Evolutionary conservation across 2,797 vertebrate species (phyloP).

Genomic region (Kryptolebias ocellatus): DNA sequence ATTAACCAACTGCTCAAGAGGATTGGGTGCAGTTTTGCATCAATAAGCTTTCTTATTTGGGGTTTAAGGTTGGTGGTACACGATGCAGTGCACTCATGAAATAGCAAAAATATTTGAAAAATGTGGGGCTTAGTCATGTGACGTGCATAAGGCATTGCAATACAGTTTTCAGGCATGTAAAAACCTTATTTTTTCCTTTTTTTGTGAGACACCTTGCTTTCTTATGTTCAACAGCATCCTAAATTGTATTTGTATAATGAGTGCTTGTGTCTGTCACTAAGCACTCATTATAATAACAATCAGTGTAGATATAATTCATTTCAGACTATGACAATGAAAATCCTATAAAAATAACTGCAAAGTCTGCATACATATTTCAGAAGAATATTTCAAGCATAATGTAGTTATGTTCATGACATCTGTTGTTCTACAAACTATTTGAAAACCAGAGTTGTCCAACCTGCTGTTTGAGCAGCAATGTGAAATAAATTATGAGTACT

Average conservation of each 20-base stretch:
- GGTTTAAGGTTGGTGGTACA: conserved; percentile 49
- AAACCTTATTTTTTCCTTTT: not conserved
- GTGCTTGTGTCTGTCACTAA: not conserved
- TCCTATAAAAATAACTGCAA: conserved; percentile 1
- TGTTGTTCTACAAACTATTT: not conserved
- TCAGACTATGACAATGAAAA: conserved; percentile 3
- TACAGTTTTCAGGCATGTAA: conserved; percentile 18
- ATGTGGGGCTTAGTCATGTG: conserved; percentile 76
- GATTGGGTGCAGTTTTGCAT: conserved; percentile 42
- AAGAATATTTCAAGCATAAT: not conserved
- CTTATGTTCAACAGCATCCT: not conserved
- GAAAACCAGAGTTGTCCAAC: not conserved
- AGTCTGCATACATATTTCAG: not conserved
- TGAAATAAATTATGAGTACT: not conserved
- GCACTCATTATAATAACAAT: not conserved
- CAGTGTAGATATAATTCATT: not conserved
- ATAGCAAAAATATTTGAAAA: conserved; percentile 78
- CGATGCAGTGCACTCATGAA: conserved; percentile 44
- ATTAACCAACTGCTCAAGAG: conserved; percentile 55
- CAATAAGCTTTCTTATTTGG: conserved; percentile 61
- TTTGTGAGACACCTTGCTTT: not conserved
- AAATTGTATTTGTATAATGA: not conserved
- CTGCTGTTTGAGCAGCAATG: not conserved
- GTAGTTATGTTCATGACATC: not conserved
- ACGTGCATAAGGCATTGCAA: conserved; percentile 59